Evolutionary conservation across 2,888 invertebrate genomes (phyloP), one percentile per base, ranked within the genome.

Genomic region (Calameuta idolon): DNA sequence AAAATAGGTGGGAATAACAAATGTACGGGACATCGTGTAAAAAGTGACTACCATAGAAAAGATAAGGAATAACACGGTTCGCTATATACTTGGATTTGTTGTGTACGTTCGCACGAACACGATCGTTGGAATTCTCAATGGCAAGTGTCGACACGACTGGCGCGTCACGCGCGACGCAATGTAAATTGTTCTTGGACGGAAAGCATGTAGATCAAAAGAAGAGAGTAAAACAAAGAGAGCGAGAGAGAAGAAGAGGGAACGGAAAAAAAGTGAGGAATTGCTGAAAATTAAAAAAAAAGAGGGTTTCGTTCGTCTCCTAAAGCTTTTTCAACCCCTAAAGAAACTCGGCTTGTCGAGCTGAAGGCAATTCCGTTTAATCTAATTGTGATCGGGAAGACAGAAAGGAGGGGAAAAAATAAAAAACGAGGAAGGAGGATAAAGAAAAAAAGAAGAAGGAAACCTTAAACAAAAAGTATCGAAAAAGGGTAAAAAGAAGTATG

Each of bases 301-400:
- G 35, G 12, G n/a, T 31, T 73, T 31, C n/a, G 34, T 15, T 33
- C 55, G 73, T 73, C 34, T 76, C 23, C 31, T 34, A 23, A 71
- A 75, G 11, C 68, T 75, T 74, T 30, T 55, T 33, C 37, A 77
- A 55, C 40, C 40, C 15, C 23, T 23, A 55, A 55, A 40, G 23
- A 55, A 55, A 55, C 40, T 55, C 23, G 23, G 23, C 23, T 55
- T 23, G 40, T 55, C 35, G 35, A 35, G 15, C 40, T 23, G 55
- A 76, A 76, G 73, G 40, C 76, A 76, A 76, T n/a, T 55, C 71
- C 76, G 71, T 77, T 73, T 71, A 31, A 75, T 80, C 76, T 79
- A 83, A 83, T 83, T 80, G 23, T 71, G 68, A 69, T 79, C 83
- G 77, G 81, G 79, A 82, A 80, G 76, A 80, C 79, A 81, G 78